A percentile compares a stretch with the other conserved stretches of the same genome.
Conservation (phyloP, 37 sponge, comb jelly and placozoan genomes). For the Corticium candelabrum region DNA sequence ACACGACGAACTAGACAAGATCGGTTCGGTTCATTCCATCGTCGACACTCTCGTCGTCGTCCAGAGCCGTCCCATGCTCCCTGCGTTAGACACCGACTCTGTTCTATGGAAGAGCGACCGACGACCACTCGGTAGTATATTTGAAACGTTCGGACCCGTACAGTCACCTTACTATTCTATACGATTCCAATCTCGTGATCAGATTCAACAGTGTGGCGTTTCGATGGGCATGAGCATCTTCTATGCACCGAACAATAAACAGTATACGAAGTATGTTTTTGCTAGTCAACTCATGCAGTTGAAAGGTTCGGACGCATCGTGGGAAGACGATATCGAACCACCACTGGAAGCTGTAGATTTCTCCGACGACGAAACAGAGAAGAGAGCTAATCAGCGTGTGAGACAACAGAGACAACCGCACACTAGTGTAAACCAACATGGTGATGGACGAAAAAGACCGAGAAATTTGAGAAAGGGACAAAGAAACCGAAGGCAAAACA, state of each 20-base stretch:
- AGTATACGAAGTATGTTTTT: slow-evolving; percentile 47
- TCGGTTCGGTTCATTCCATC: neutral
- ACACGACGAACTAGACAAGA: neutral
- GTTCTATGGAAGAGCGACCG: slow-evolving; percentile 40
- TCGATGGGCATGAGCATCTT: slow-evolving; percentile 27
- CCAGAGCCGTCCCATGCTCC: slow-evolving; percentile 2
- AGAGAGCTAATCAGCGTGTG: too few relatives aligned
- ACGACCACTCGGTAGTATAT: slow-evolving; percentile 28
- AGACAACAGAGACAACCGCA: too few relatives aligned
- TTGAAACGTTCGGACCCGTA: slow-evolving; percentile 70
- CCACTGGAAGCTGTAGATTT: slow-evolving; percentile 32
- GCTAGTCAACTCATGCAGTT: slow-evolving; percentile 15
- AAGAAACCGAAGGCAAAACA: too few relatives aligned
- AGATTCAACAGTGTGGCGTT: slow-evolving; percentile 9
- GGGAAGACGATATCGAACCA: slow-evolving; percentile 47
- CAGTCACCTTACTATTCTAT: slow-evolving; percentile 49
- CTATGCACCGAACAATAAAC: slow-evolving; percentile 7
- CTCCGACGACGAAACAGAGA: slow-evolving; percentile 20
- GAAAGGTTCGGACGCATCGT: slow-evolving; percentile 67
- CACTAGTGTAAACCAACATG: too few relatives aligned
- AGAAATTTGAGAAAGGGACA: too few relatives aligned
- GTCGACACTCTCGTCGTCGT: neutral
- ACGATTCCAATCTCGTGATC: slow-evolving; percentile 1
- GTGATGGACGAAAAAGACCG: too few relatives aligned
- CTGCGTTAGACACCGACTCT: slow-evolving; percentile 44